These are phyloP conservation scores for Tenodera sinensis DNA, from an alignment of 2,888 invertebrate genomes.

Conservation along the genomic window DNA sequence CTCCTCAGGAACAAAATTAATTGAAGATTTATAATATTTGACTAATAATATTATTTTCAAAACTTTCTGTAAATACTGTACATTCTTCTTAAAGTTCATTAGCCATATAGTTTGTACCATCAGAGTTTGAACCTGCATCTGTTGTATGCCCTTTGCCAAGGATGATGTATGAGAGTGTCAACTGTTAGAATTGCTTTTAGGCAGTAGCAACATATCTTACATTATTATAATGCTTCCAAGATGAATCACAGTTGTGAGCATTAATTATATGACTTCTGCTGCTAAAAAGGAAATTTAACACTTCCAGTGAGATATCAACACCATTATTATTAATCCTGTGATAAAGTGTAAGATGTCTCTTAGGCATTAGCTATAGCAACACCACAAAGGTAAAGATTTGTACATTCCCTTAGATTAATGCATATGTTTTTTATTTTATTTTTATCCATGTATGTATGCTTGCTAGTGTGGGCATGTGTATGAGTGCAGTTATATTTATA, in stretches of 20 bases:
- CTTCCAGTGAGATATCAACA: background rate
- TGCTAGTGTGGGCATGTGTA: background rate
- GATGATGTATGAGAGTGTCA: background rate
- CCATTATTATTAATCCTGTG: background rate
- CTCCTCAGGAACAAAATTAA: background rate
- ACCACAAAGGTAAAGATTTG: background rate
- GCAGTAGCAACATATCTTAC: background rate
- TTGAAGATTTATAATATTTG: background rate
- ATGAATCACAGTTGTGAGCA: background rate
- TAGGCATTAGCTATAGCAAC: background rate
- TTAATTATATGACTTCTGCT: background rate
- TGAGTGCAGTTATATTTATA: too few species aligned
- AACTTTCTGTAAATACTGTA: background rate
- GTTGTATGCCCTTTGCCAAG: background rate
- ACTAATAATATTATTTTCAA: background rate
- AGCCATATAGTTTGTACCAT: background rate
- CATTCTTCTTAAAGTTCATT: background rate
- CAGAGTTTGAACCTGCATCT: background rate
- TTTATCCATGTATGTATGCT: background rate
- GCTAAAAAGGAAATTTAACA: background rate
- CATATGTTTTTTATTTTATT: background rate
- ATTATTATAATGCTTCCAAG: background rate
- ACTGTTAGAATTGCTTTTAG: background rate
- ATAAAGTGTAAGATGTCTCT: background rate
- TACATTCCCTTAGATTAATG: background rate